These are phyloP conservation scores for Athalia rosae DNA, from an alignment of 2,888 invertebrate species.

Conservation along the genomic window DNA sequence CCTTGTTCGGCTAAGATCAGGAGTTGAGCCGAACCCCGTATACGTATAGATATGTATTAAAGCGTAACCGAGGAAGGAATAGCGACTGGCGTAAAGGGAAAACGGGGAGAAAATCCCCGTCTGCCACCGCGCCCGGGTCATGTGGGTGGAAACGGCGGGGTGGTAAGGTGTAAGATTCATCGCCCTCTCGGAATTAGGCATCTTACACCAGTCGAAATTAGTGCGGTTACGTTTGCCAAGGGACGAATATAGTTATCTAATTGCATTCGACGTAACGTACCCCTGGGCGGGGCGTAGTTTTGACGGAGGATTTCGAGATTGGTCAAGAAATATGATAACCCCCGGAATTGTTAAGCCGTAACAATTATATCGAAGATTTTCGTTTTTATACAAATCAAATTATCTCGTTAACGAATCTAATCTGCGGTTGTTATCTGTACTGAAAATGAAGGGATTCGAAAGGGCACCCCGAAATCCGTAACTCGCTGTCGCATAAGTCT, in stretches of 20 bases:
- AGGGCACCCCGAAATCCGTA: slow-evolving; percentile 1
- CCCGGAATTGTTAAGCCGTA: too few species aligned
- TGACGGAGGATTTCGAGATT: too few species aligned
- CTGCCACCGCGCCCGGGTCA: slow-evolving; percentile 2
- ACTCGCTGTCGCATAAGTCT: slow-evolving; percentile 23
- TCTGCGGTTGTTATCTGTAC: background rate
- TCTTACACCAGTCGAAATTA: slow-evolving; percentile 44
- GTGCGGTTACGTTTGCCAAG: slow-evolving; percentile 32
- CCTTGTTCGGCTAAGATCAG: slow-evolving; percentile 44
- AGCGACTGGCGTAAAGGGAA: slow-evolving; percentile 27
- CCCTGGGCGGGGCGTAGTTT: background rate
- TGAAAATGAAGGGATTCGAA: background rate
- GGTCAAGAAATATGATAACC: too few species aligned
- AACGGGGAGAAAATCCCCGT: slow-evolving; percentile 23
- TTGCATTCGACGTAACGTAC: background rate
- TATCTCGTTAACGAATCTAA: slow-evolving; percentile 26
- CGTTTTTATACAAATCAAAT: background rate
- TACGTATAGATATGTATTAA: background rate
- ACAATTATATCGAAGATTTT: background rate
- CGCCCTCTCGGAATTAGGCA: slow-evolving; percentile 40
- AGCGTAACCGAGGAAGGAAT: slow-evolving; percentile 27
- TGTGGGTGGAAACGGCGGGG: background rate
- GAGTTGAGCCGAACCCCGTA: slow-evolving; percentile 35
- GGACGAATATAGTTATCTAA: slow-evolving; percentile 7
- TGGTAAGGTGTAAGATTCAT: slow-evolving; percentile 45